phyloP scores from a whole-genome alignment of 1,140 invertebrate species.

The Rhizoglyphus robini region DNA sequence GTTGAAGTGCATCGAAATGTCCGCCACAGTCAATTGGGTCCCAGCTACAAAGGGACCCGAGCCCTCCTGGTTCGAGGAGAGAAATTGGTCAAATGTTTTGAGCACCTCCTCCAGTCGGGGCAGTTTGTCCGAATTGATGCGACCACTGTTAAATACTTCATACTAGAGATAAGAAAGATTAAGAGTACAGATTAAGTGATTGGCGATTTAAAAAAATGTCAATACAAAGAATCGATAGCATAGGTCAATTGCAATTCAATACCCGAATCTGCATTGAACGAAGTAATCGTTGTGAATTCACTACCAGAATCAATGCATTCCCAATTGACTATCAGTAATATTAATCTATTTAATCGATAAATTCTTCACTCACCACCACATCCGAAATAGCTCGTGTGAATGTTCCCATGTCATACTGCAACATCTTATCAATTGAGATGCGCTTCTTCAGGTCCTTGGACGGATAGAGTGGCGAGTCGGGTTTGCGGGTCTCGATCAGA shows the following conservation, averaged over 20 bases:
- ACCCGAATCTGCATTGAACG: no score
- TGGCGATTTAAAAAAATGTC: no score
- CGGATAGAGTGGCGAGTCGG: constrained; percentile 49
- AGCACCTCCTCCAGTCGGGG: background rate
- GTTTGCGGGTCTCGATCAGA: constrained; percentile 40
- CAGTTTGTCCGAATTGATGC: background rate
- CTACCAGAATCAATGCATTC: no score
- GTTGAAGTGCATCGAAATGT: background rate
- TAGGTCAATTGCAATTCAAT: no score
- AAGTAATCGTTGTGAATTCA: no score
- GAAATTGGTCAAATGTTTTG: background rate
- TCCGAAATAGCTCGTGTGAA: constrained; percentile 17
- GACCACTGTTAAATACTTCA: background rate
- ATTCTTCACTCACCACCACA: constrained; percentile 10
- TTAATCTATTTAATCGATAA: background rate
- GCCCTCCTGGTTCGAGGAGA: background rate
- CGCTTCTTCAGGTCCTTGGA: constrained; percentile 48
- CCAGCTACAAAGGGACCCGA: background rate
- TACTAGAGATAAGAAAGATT: background rate
- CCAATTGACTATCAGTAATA: no score
- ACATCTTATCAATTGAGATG: constrained; percentile 52
- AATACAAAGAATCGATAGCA: no score
- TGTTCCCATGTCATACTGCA: constrained; percentile 51
- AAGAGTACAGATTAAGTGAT: no score
- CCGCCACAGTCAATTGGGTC: constrained; percentile 12